These are phyloP conservation scores for Cladopsammia gracilis DNA, from an alignment of 64 coral and sea anemone species.

Conservation along the genomic window DNA sequence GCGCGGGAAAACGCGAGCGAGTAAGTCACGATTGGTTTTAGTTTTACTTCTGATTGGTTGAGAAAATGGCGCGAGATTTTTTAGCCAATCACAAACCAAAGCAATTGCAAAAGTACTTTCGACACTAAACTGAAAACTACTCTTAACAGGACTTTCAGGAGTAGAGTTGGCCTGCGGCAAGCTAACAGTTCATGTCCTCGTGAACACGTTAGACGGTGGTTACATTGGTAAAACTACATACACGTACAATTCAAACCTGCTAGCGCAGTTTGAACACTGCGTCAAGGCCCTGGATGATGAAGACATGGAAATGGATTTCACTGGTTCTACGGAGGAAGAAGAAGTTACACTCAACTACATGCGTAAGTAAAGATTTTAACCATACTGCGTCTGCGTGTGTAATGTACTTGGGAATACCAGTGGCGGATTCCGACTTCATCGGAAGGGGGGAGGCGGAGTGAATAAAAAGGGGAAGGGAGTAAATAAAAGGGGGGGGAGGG, in stretches of 20 bases:
- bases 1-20: too few species aligned
- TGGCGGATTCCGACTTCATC: too few species aligned
- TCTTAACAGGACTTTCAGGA: not conserved
- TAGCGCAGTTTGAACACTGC: slow-evolving; percentile 1
- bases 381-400: too few species aligned
- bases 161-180: not conserved
- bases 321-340: not conserved
- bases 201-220: not conserved
- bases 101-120: too few species aligned
- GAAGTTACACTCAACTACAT: not conserved
- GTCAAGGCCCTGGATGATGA: slow-evolving; percentile 15
- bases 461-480: too few species aligned
- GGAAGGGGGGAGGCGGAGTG: too few species aligned
- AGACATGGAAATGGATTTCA: not conserved
- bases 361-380: not conserved
- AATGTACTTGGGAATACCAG: too few species aligned
- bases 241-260: not conserved
- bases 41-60: too few species aligned
- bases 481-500: too few species aligned
- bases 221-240: slow-evolving; percentile 11
- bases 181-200: not conserved
- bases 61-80: too few species aligned
- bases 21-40: too few species aligned
- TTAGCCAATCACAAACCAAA: too few species aligned
- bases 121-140: not conserved